phyloP scores from a whole-genome alignment of 1,140 invertebrate species.

The Philotrypesis tridentata region DNA sequence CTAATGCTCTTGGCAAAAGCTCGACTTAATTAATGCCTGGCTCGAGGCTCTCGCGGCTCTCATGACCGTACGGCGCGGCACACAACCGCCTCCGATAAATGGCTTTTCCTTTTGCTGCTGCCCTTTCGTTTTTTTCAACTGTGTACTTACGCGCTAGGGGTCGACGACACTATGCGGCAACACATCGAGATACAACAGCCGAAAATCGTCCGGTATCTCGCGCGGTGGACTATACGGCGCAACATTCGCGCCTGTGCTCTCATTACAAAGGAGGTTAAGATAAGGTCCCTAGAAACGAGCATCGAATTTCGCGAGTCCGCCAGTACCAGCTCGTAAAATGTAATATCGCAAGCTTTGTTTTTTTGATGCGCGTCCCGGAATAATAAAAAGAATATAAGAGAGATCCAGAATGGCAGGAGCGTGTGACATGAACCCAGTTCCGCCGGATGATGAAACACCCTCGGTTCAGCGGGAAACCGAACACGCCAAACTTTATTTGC shows the following conservation, averaged over 20 bases:
- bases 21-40: conserved; percentile 7
- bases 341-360: neutral
- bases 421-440: conserved; percentile 57
- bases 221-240: conserved; percentile 10
- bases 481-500: conserved; percentile 58
- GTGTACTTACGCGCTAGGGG: too few species aligned
- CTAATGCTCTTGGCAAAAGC: neutral
- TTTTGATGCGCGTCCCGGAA: neutral
- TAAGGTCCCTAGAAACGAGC: neutral
- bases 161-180: neutral
- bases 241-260: conserved; percentile 15
- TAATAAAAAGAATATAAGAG: conserved; percentile 33
- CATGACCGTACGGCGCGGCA: neutral
- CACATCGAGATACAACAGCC: conserved; percentile 4
- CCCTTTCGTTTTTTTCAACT: conserved; percentile 2
- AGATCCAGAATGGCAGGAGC: conserved; percentile 58
- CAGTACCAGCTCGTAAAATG: neutral
- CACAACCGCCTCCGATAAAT: neutral
- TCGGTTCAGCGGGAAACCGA: conserved; percentile 54
- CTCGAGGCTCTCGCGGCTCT: neutral
- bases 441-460: conserved; percentile 51
- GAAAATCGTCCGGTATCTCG: conserved; percentile 35
- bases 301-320: neutral
- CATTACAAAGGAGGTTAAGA: conserved; percentile 26
- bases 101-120: neutral